These are phyloP conservation scores for Myioborus melanocephalus DNA, from an alignment of 2,797 vertebrate species.

Conservation along the genomic window DNA sequence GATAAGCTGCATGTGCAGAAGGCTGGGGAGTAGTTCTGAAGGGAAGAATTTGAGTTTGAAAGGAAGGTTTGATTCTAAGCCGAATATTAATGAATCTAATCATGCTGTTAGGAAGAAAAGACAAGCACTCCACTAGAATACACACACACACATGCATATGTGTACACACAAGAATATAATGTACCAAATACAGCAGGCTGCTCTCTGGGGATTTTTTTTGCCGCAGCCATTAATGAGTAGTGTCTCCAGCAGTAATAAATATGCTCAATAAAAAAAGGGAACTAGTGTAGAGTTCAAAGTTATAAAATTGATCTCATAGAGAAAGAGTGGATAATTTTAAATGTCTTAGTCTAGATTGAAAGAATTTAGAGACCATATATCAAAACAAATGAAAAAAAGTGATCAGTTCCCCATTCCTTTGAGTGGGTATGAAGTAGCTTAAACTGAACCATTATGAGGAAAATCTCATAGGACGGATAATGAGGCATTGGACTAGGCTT, in stretches of 20 bases:
- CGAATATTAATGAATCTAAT: background rate
- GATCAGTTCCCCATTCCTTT: background rate
- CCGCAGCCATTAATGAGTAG: background rate
- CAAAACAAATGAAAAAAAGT: background rate
- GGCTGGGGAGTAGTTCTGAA: background rate
- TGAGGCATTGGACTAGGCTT: background rate
- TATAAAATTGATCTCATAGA: background rate
- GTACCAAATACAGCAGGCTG: background rate
- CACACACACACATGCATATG: background rate
- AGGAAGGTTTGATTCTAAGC: background rate
- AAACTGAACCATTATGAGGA: background rate
- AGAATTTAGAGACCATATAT: background rate
- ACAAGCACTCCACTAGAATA: background rate
- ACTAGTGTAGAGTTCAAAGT: background rate
- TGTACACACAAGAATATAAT: background rate
- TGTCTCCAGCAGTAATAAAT: background rate
- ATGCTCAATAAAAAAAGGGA: background rate
- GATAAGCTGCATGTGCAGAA: background rate
- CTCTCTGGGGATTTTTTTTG: background rate
- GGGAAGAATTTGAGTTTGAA: background rate
- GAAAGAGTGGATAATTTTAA: background rate
- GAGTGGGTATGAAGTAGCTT: background rate
- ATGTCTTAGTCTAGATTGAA: background rate
- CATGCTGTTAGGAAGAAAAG: background rate
- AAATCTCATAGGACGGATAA: background rate